A percentile compares a stretch with the other conserved stretches of the same genome.
Evolutionary conservation across 2,888 invertebrate genomes (phyloP).

Genomic region (Spisula solida): DNA sequence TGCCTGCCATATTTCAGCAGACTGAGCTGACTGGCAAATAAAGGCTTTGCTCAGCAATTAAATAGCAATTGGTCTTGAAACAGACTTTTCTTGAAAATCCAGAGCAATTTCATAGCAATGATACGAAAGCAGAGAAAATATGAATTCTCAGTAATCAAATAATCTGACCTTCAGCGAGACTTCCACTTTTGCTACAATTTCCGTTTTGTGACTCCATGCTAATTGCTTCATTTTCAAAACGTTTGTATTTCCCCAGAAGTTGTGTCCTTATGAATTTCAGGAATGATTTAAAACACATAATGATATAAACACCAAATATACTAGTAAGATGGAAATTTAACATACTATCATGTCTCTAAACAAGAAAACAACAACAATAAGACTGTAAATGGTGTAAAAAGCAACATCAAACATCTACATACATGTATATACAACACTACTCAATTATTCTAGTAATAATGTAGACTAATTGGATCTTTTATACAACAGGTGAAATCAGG

Average conservation of each 20-base stretch:
- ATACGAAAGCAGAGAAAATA: too few relatives aligned
- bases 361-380: neutral
- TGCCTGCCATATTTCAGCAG: too few relatives aligned
- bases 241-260: conserved; percentile 33
- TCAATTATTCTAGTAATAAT: conserved; percentile 32
- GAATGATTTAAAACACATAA: conserved; percentile 38
- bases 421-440: neutral
- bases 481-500: neutral
- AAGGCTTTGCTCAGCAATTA: too few relatives aligned
- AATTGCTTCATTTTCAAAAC: conserved; percentile 22
- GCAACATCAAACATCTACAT: neutral
- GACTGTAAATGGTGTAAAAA: neutral
- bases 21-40: too few relatives aligned
- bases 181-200: neutral
- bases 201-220: neutral
- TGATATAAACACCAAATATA: neutral
- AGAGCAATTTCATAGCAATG: too few relatives aligned
- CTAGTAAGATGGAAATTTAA: neutral
- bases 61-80: too few relatives aligned
- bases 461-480: conserved; percentile 28
- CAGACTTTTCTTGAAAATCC: too few relatives aligned
- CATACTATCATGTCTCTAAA: neutral
- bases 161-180: neutral
- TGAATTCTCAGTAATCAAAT: neutral
- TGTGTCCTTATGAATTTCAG: conserved; percentile 20